A percentile compares a stretch with the other conserved stretches of the same genome.
Conservation (phyloP, 2,797 vertebrate species). For the Chiloscyllium punctatum region DNA sequence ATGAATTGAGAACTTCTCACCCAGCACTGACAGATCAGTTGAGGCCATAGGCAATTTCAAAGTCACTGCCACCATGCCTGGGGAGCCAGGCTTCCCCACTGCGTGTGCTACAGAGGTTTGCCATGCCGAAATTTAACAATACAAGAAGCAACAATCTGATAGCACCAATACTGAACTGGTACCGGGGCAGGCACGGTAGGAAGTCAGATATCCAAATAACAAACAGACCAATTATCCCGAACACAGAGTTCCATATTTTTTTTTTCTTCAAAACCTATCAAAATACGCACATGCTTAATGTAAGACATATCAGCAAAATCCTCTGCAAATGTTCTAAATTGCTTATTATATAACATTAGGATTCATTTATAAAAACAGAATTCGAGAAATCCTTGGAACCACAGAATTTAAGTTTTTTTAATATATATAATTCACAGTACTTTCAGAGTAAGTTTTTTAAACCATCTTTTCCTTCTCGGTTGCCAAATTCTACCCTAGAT, state of each 20-base stretch:
- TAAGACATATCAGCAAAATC: conserved; percentile 33
- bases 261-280: conserved; percentile 30
- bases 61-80: not conserved
- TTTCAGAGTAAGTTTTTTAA: conserved; percentile 33
- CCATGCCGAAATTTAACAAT: not conserved
- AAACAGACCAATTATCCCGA: conserved; percentile 8
- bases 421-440: conserved; percentile 38
- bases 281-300: conserved; percentile 34
- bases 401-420: conserved; percentile 26
- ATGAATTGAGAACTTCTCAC: not conserved
- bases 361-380: conserved; percentile 33
- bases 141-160: not conserved
- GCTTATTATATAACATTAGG: conserved; percentile 30
- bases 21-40: not conserved
- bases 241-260: conserved; percentile 1
- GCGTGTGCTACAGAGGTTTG: not conserved
- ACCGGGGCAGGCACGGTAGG: conserved; percentile 30
- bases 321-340: conserved; percentile 34
- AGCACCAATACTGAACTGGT: conserved; percentile 32
- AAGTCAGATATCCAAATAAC: conserved; percentile 6
- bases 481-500: conserved; percentile 23
- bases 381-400: conserved; percentile 30
- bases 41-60: not conserved
- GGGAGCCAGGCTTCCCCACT: conserved; percentile 17
- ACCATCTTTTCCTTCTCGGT: conserved; percentile 3